Percentiles rank a stretch among this genome's conserved stretches.
Evolutionary conservation across 2,797 vertebrate genomes (phyloP).

Genomic region (Dryobates pubescens): DNA sequence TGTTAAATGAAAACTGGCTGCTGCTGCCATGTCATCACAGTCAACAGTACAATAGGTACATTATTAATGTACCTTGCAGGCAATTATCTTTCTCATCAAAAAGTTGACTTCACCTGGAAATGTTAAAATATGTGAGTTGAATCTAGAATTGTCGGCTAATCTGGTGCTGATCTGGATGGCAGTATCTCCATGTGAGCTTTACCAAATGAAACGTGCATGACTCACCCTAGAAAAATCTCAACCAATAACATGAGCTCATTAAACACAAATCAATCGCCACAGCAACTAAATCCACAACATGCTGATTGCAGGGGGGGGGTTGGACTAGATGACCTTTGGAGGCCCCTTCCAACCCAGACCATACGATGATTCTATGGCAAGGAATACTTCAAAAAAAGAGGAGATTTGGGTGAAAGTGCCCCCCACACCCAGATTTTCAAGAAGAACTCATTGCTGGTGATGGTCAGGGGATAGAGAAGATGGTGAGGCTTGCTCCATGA

Average conservation of each 20-base stretch:
- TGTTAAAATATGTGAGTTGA: slow-evolving; percentile 41
- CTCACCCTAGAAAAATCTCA: slow-evolving; percentile 62
- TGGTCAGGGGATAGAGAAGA: neutral
- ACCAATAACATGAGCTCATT: slow-evolving; percentile 69
- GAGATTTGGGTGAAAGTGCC: slow-evolving; percentile 48
- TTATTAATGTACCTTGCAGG: slow-evolving; percentile 61
- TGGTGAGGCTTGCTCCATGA: neutral
- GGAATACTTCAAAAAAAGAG: neutral
- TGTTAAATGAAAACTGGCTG: slow-evolving; percentile 65
- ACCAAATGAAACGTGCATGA: slow-evolving; percentile 51
- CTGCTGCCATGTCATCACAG: slow-evolving; percentile 3
- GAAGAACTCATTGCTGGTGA: neutral
- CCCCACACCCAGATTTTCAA: neutral
- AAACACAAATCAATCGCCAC: slow-evolving; percentile 52
- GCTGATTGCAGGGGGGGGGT: no score
- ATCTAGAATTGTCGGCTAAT: slow-evolving; percentile 38
- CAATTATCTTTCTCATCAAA: slow-evolving; percentile 64
- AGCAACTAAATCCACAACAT: slow-evolving; percentile 40
- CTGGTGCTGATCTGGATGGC: slow-evolving; percentile 54
- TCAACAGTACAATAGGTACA: slow-evolving; percentile 49
- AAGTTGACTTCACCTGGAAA: slow-evolving; percentile 65
- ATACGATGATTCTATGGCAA: neutral
- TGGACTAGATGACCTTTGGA: no score
- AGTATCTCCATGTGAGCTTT: slow-evolving; percentile 42
- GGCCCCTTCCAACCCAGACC: no score